Conservation (phyloP, 2,888 invertebrate species). For the Argyresthia albistria region DNA sequence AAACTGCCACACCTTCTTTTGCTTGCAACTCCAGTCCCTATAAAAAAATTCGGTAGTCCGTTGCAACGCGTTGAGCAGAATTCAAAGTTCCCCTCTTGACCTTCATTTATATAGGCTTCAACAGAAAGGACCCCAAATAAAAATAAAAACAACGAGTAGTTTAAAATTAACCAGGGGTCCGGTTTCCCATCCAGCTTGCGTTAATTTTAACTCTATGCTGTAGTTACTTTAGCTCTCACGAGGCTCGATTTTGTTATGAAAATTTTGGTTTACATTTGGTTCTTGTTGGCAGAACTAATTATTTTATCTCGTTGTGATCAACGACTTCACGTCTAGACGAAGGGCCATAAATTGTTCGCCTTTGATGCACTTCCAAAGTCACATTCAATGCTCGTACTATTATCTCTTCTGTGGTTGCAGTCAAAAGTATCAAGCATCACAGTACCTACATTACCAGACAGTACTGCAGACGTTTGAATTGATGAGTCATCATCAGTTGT, state of each 20-base stretch:
- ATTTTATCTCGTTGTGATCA: too few relatives aligned
- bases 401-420: too few relatives aligned
- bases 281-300: too few relatives aligned
- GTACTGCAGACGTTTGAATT: not conserved
- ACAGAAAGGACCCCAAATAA: conserved; percentile 24
- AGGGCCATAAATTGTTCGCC: not conserved
- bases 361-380: not conserved
- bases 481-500: conserved; percentile 24
- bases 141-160: conserved; percentile 12
- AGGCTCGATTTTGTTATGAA: too few relatives aligned
- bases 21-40: not conserved
- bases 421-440: too few relatives aligned
- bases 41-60: conserved; percentile 3
- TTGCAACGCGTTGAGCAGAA: conserved; percentile 21
- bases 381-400: not conserved
- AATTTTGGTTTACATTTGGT: too few relatives aligned
- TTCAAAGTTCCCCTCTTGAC: conserved; percentile 18
- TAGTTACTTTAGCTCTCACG: too few relatives aligned
- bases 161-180: conserved; percentile 7
- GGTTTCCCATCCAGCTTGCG: too few relatives aligned
- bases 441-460: not conserved
- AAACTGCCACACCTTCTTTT: too few relatives aligned
- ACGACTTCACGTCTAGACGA: not conserved
- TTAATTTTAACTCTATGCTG: too few relatives aligned
- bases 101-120: conserved; percentile 16